These are phyloP conservation scores for Iselma pallidipennis DNA, from an alignment of 2,888 invertebrate species.

Conservation along the genomic window DNA sequence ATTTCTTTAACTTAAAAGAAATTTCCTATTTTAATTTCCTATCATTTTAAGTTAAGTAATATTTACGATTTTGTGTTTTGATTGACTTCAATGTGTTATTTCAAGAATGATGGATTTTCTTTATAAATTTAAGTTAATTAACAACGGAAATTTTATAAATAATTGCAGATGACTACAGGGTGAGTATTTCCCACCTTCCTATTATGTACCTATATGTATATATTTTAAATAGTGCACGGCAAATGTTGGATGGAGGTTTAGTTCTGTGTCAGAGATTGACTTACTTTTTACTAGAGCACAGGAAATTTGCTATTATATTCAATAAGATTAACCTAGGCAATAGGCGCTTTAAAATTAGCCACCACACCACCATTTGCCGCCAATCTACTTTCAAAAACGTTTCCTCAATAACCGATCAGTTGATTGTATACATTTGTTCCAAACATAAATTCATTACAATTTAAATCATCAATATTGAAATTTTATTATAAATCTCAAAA, in stretches of 20 bases:
- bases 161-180: conserved; percentile 54
- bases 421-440: too few species aligned
- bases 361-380: conserved; percentile 33
- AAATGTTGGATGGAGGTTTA: conserved; percentile 18
- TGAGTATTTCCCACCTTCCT: conserved; percentile 38
- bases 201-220: too few species aligned
- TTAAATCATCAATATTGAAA: too few species aligned
- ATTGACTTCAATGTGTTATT: conserved; percentile 41
- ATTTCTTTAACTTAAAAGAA: not conserved
- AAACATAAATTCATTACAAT: too few species aligned
- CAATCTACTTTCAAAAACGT: conserved; percentile 24
- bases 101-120: conserved; percentile 45
- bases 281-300: conserved; percentile 42
- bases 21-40: not conserved
- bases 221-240: not conserved
- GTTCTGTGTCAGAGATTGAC: conserved; percentile 34
- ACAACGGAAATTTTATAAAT: conserved; percentile 36
- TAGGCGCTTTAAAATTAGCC: conserved; percentile 35
- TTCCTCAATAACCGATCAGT: conserved; percentile 1
- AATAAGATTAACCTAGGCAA: conserved; percentile 44
- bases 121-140: conserved; percentile 36
- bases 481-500: too few species aligned
- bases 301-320: conserved; percentile 51
- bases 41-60: conserved; percentile 9
- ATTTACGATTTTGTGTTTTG: not conserved